These are phyloP conservation scores for Papio anubis DNA, from an alignment of 2,113 vertebrate genomes.

Conservation along the genomic window DNA sequence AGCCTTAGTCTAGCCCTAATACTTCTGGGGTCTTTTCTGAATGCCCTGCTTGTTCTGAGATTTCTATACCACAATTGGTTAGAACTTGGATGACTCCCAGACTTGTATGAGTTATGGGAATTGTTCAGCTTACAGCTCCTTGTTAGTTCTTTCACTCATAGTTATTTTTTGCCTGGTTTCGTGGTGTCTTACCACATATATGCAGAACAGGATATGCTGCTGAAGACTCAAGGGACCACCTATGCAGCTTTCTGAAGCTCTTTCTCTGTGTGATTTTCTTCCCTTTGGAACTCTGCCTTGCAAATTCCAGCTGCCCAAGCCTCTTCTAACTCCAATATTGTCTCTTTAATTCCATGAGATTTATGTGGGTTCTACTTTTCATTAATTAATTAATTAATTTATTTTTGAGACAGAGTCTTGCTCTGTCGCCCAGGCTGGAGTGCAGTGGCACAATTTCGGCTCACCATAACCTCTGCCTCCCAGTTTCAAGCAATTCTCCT, in stretches of 20 bases:
- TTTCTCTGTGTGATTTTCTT: slow-evolving; percentile 1
- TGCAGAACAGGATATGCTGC: slow-evolving; percentile 9
- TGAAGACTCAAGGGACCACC: slow-evolving; percentile 32
- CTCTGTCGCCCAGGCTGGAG: too few relatives aligned
- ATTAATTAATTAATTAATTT: too few relatives aligned
- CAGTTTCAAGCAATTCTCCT: too few relatives aligned
- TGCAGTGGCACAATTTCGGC: too few relatives aligned
- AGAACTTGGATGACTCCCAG: slow-evolving; percentile 42
- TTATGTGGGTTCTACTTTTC: neutral
- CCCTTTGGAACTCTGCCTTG: neutral
- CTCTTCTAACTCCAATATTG: neutral
- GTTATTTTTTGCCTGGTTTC: slow-evolving; percentile 38
- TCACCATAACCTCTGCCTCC: too few relatives aligned
- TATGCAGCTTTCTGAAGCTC: slow-evolving; percentile 17
- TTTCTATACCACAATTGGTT: neutral
- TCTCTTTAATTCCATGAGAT: neutral
- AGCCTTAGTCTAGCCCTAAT: neutral
- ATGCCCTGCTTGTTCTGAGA: slow-evolving; percentile 25
- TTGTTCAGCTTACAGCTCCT: neutral
- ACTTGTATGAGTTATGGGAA: slow-evolving; percentile 35
- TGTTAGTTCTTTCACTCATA: neutral
- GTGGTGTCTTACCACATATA: slow-evolving; percentile 33
- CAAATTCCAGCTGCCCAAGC: neutral
- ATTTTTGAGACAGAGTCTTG: too few relatives aligned
- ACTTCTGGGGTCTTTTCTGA: slow-evolving; percentile 16